Conservation (phyloP, 64 coral and sea anemone genomes). For the Pachyseris speciosa region DNA sequence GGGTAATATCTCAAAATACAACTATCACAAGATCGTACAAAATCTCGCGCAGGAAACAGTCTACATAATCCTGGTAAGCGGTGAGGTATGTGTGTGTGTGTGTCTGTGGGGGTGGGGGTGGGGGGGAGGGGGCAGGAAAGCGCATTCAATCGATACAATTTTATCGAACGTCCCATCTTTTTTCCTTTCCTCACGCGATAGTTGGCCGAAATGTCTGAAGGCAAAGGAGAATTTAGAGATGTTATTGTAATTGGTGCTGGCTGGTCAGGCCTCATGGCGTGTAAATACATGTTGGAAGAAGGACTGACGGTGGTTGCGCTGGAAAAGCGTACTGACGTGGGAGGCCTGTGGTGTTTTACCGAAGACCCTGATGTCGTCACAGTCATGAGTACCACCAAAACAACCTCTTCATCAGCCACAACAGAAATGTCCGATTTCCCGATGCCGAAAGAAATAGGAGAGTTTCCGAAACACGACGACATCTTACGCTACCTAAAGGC, state of each 20-base stretch:
- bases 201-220: neutral
- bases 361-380: slow-evolving; percentile 71
- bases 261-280: slow-evolving; percentile 82
- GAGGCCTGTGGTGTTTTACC: slow-evolving; percentile 79
- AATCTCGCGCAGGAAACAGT: too few relatives aligned
- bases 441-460: slow-evolving; percentile 81
- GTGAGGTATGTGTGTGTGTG: too few relatives aligned
- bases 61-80: too few relatives aligned
- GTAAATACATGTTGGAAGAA: slow-evolving; percentile 74
- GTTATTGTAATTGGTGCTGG: slow-evolving; percentile 80
- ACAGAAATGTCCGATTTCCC: slow-evolving; percentile 92
- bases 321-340: slow-evolving; percentile 55
- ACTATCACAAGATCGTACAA: too few relatives aligned
- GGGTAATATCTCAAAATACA: too few relatives aligned
- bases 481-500: slow-evolving; percentile 67
- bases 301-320: slow-evolving; percentile 38
- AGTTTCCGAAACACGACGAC: slow-evolving; percentile 73
- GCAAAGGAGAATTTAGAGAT: slow-evolving; percentile 24
- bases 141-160: too few relatives aligned
- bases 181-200: neutral
- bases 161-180: too few relatives aligned
- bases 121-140: too few relatives aligned
- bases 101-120: too few relatives aligned
- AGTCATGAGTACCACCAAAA: slow-evolving; percentile 73
- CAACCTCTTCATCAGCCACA: slow-evolving; percentile 74